These are phyloP conservation scores for Phaedon cochleariae DNA, from an alignment of 2,888 invertebrate genomes.

Conservation along the genomic window DNA sequence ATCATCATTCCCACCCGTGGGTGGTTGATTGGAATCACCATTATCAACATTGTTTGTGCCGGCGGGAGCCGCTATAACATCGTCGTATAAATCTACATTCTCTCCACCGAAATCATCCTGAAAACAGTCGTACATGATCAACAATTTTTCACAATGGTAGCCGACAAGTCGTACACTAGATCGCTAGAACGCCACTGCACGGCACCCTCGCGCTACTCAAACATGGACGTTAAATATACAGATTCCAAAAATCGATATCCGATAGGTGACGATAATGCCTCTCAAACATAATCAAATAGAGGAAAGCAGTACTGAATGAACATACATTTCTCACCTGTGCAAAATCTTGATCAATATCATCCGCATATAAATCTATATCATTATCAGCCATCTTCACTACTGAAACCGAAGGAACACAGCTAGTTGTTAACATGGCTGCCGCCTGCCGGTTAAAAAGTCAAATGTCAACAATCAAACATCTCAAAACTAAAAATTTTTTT, in stretches of 20 bases:
- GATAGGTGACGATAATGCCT: too few species aligned
- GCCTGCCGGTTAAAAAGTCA: too few species aligned
- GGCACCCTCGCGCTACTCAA: neutral
- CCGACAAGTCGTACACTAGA: neutral
- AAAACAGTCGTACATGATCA: constrained; percentile 36
- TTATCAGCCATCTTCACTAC: constrained; percentile 85
- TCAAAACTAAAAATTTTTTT: too few species aligned
- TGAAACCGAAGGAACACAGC: constrained; percentile 35
- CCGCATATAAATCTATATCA: constrained; percentile 97
- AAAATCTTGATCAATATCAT: constrained; percentile 96
- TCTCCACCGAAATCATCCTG: constrained; percentile 86
- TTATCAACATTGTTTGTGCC: constrained; percentile 69
- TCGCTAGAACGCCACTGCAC: neutral
- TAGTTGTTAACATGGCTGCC: constrained; percentile 27
- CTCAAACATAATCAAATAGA: too few species aligned
- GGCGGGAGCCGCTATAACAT: constrained; percentile 87
- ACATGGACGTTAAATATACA: constrained; percentile 6
- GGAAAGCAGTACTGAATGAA: neutral
- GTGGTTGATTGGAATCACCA: constrained; percentile 67
- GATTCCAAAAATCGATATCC: constrained; percentile 7
- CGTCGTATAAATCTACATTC: constrained; percentile 94
- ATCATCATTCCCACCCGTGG: constrained; percentile 68
- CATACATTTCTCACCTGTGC: constrained; percentile 67
- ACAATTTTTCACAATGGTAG: neutral
- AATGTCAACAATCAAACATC: too few species aligned